Base-by-base conservation (phyloP, 2,797 vertebrate genomes). In the Silurus lanzhouensis region DNA sequence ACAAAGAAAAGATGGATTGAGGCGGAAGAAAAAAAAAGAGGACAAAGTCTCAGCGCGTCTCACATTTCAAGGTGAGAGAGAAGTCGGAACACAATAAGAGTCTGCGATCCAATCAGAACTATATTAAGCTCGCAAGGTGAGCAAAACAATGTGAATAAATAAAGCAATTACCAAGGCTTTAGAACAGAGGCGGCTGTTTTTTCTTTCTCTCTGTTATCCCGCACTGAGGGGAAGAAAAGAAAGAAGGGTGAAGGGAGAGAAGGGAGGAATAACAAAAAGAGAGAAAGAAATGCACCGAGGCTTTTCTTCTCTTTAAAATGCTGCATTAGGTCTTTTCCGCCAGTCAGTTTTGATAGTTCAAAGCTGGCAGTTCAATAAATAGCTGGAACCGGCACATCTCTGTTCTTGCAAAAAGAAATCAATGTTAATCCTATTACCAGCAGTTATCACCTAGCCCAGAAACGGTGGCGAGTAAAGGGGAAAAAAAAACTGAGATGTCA, bases 381-480 rank as follows among this genome's bases (percentile, higher is more conserved):
- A 97, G 97, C 97, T 98, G 97, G 96, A 97, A 98, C 98, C 97
- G 97, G 97, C 97, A 98, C 98, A 99, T 99, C 97, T 99, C 98
- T 99, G 98, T 99, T 99, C 98, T 99, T 98, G 97, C 97, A 97
- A 97, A 95, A 98, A 98, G 97, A 99, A 99, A 99, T 99, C 98
- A 99, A 99, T 99, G 97, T 98, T 99, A 99, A 99, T 99, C 98
- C 98, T 99, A 99, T 99, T 99, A 99, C 97, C 96, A 96, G 97
- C 97, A 98, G 97, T 99, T 99, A 99, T 99, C 98, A 99, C 97
- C 98, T 98, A 97, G 96, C 97, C 98, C 98, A 99, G 97, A 99
- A 97, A 99, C 96, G 96, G 94, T 95, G 91, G 97, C 97, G 97
- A 97, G 94, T 94, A 92, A 94, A 81, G 95, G 94, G 95, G 94